Percentiles rank a stretch among this genome's conserved stretches.
Conservation (phyloP, 2,113 vertebrate genomes). For the Podilymbus podiceps region DNA sequence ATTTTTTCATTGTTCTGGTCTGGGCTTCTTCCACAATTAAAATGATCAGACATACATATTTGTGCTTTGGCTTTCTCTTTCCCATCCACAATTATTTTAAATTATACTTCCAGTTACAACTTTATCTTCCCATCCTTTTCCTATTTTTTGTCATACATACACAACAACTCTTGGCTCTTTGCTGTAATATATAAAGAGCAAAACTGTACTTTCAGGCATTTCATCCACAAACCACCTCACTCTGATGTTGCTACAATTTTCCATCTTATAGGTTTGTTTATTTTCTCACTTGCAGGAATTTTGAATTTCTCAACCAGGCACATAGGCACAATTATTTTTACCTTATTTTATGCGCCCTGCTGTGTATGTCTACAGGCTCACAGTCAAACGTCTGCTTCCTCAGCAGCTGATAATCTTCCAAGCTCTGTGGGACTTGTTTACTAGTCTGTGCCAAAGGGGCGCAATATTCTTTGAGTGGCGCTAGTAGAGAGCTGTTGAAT, state of each 20-base stretch:
- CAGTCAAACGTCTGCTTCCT: slow-evolving; percentile 64
- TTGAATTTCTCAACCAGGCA: slow-evolving; percentile 53
- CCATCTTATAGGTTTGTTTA: slow-evolving; percentile 20
- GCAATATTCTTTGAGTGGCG: slow-evolving; percentile 11
- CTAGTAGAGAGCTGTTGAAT: not conserved
- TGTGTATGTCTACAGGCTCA: slow-evolving; percentile 54
- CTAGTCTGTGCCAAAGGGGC: not conserved
- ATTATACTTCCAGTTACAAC: not conserved
- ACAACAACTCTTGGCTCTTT: not conserved
- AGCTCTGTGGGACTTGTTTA: slow-evolving; percentile 29
- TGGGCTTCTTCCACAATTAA: not conserved
- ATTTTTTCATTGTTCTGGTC: not conserved
- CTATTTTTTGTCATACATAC: not conserved
- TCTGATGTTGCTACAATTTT: slow-evolving; percentile 11
- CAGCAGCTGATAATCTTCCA: slow-evolving; percentile 44
- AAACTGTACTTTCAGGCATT: slow-evolving; percentile 11
- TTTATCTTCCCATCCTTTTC: not conserved
- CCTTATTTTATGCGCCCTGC: slow-evolving; percentile 52
- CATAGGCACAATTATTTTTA: slow-evolving; percentile 57
- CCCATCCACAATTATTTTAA: not conserved
- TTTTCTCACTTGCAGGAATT: slow-evolving; percentile 45
- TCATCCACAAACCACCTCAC: not conserved
- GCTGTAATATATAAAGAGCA: not conserved
- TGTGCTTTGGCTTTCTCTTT: not conserved
- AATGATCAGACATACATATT: not conserved